Conservation (phyloP, 2,888 invertebrate genomes). For the Coecobrya sp. region DNA sequence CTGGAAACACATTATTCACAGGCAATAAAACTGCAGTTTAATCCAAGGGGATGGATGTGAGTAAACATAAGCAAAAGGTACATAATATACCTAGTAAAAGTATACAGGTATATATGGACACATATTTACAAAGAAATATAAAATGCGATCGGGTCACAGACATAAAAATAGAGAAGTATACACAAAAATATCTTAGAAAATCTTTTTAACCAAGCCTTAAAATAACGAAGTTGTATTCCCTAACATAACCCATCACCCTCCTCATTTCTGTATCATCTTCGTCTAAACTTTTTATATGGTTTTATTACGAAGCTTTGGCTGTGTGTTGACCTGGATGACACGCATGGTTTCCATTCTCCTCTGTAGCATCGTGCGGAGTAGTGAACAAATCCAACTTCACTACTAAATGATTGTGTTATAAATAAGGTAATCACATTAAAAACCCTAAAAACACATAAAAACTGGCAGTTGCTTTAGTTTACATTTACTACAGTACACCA, state of each 20-base stretch:
- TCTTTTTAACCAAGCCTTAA: slow-evolving; percentile 64
- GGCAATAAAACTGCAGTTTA: slow-evolving; percentile 79
- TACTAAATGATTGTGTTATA: slow-evolving; percentile 68
- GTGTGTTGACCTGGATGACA: slow-evolving; percentile 49
- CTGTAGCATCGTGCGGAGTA: not conserved
- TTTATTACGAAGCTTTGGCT: slow-evolving; percentile 10
- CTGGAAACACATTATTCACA: slow-evolving; percentile 75
- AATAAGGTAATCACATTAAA: slow-evolving; percentile 80
- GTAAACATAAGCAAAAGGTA: not conserved
- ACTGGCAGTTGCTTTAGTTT: slow-evolving; percentile 59
- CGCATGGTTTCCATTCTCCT: not conserved
- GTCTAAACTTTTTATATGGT: slow-evolving; percentile 31
- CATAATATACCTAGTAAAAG: too few species aligned
- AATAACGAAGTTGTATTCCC: slow-evolving; percentile 42
- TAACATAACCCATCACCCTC: slow-evolving; percentile 12
- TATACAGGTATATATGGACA: not conserved
- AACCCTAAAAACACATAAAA: slow-evolving; percentile 76
- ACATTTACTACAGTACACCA: slow-evolving; percentile 43
- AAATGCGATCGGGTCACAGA: slow-evolving; percentile 61
- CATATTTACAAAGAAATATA: slow-evolving; percentile 51
- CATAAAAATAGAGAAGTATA: slow-evolving; percentile 59
- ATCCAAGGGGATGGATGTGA: slow-evolving; percentile 50
- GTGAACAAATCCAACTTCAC: slow-evolving; percentile 41
- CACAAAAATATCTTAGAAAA: slow-evolving; percentile 32
- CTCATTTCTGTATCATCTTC: not conserved